Evolutionary conservation across 2,797 vertebrate species (phyloP).

Genomic region (Acridotheres tristis): DNA sequence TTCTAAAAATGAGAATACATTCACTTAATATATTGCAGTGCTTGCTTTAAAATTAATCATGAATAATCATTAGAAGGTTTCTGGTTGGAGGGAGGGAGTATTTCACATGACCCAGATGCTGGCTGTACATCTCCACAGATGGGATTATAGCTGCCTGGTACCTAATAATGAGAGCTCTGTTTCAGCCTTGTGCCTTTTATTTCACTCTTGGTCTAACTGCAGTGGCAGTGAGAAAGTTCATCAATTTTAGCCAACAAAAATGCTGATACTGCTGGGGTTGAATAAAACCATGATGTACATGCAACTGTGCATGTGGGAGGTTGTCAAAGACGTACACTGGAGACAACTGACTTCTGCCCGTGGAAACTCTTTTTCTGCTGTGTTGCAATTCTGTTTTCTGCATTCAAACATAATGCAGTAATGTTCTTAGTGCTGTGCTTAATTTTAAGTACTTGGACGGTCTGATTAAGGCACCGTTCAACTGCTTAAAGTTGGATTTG

Average conservation of each 20-base stretch:
- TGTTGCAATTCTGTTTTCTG: background rate
- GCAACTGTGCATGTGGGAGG: background rate
- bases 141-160: background rate
- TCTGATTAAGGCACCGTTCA: background rate
- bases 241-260: background rate
- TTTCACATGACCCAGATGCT: constrained; percentile 35
- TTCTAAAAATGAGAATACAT: background rate
- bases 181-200: background rate
- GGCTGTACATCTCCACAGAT: background rate
- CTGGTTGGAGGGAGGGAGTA: background rate
- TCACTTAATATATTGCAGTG: background rate
- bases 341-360: background rate
- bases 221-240: background rate
- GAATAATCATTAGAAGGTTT: constrained; percentile 33
- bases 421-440: background rate
- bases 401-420: background rate
- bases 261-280: background rate
- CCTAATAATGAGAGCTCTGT: background rate
- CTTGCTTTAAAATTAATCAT: constrained; percentile 23
- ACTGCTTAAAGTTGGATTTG: background rate
- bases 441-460: background rate
- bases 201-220: background rate
- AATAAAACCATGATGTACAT: background rate
- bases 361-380: background rate
- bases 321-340: fast-evolving